Percentiles rank a stretch among this genome's conserved stretches.
Conservation (phyloP, 2,888 invertebrate species). For the Heliothis peltigera region DNA sequence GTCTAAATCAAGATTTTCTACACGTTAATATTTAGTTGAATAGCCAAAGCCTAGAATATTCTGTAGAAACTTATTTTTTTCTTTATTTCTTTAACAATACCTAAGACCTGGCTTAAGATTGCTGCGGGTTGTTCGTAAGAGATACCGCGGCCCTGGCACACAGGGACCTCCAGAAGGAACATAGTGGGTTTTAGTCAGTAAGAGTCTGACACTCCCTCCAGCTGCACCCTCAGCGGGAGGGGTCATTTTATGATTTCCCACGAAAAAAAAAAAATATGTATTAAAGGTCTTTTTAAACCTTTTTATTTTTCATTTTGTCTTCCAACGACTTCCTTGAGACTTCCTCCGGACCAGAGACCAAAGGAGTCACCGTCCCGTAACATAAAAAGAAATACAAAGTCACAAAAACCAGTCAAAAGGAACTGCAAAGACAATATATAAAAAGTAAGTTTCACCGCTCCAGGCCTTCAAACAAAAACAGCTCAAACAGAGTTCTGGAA, state of each 20-base stretch:
- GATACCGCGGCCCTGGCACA: too few relatives aligned
- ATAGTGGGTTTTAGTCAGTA: too few relatives aligned
- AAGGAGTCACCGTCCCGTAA: neutral
- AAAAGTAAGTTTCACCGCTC: slow-evolving; percentile 27
- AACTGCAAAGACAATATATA: slow-evolving; percentile 11
- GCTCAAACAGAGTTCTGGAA: slow-evolving; percentile 47
- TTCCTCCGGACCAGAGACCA: neutral
- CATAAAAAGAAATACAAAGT: neutral
- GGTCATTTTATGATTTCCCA: too few relatives aligned
- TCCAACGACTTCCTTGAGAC: neutral
- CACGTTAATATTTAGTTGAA: neutral
- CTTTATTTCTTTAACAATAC: neutral
- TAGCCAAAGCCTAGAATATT: neutral
- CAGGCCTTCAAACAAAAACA: slow-evolving; percentile 31
- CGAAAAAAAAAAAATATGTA: too few relatives aligned
- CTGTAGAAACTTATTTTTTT: too few relatives aligned
- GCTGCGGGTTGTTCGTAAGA: too few relatives aligned
- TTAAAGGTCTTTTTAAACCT: neutral
- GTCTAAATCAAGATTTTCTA: neutral
- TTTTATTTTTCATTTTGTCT: neutral
- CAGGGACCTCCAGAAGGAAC: too few relatives aligned
- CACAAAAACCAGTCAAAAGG: neutral
- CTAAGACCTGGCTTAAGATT: too few relatives aligned
- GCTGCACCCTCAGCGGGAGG: too few relatives aligned
- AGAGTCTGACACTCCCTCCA: too few relatives aligned